phyloP scores from a whole-genome alignment of 2,113 vertebrate species.

The Rhodinocichla rosea region DNA sequence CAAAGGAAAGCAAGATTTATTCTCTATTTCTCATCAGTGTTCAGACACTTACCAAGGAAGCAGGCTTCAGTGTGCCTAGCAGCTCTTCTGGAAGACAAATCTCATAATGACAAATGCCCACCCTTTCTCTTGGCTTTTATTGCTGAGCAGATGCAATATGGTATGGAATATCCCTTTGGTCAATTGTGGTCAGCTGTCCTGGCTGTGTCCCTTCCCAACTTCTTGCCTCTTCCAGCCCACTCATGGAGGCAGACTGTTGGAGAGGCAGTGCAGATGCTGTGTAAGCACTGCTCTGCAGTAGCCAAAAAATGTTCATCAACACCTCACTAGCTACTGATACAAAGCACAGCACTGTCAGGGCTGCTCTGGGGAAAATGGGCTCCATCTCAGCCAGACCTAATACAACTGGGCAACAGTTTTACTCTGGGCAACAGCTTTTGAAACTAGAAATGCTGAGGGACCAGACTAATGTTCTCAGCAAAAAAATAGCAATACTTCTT shows the following conservation, averaged over 20 bases:
- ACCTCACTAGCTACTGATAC: neutral
- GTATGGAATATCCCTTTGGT: neutral
- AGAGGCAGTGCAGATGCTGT: neutral
- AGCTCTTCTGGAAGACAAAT: neutral
- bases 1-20: neutral
- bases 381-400: neutral
- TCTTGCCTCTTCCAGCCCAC: neutral
- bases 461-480: neutral
- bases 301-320: neutral
- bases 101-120: neutral
- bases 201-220: neutral
- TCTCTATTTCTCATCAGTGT: neutral
- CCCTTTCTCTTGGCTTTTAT: neutral
- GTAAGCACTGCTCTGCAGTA: accelerated
- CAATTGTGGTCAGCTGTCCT: neutral
- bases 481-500: neutral
- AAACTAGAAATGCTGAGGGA: neutral
- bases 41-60: neutral
- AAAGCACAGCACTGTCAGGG: neutral
- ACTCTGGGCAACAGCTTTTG: neutral
- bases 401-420: neutral
- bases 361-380: neutral
- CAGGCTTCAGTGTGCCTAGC: neutral
- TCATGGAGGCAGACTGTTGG: neutral
- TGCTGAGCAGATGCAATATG: neutral